Conservation (phyloP, 2,888 invertebrate genomes). For the Anarsia innoxiella region DNA sequence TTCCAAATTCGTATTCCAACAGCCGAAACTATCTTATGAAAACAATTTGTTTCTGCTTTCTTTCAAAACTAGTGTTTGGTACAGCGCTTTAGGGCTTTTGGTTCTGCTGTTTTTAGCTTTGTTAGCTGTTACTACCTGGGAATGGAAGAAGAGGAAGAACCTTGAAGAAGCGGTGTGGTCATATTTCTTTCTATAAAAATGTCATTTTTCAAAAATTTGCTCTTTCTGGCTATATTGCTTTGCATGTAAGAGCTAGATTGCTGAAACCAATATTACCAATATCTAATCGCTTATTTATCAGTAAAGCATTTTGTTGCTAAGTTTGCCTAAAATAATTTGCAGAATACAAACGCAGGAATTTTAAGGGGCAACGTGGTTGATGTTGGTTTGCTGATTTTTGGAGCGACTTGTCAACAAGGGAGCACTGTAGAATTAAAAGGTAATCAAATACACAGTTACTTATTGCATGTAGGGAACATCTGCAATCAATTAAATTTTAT, state of each 20-base stretch:
- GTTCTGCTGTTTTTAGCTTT: conserved; percentile 56
- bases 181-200: too few relatives aligned
- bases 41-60: conserved; percentile 82
- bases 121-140: conserved; percentile 49
- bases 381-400: conserved; percentile 71
- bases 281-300: too few relatives aligned
- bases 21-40: conserved; percentile 82
- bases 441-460: too few relatives aligned
- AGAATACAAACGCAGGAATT: conserved; percentile 39
- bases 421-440: conserved; percentile 63
- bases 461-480: too few relatives aligned
- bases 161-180: too few relatives aligned
- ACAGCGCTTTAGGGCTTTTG: conserved; percentile 64
- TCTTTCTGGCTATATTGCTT: too few relatives aligned
- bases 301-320: too few relatives aligned
- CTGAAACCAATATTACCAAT: too few relatives aligned
- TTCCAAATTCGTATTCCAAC: conserved; percentile 82
- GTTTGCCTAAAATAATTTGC: too few relatives aligned
- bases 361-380: conserved; percentile 63
- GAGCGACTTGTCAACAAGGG: conserved; percentile 80
- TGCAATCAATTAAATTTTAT: too few relatives aligned
- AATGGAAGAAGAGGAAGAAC: conserved; percentile 48
- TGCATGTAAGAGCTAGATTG: too few relatives aligned
- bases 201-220: too few relatives aligned
- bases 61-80: conserved; percentile 80